These are phyloP conservation scores for Meteorus sp. DNA, from an alignment of 1,140 invertebrate species.

Conservation along the genomic window DNA sequence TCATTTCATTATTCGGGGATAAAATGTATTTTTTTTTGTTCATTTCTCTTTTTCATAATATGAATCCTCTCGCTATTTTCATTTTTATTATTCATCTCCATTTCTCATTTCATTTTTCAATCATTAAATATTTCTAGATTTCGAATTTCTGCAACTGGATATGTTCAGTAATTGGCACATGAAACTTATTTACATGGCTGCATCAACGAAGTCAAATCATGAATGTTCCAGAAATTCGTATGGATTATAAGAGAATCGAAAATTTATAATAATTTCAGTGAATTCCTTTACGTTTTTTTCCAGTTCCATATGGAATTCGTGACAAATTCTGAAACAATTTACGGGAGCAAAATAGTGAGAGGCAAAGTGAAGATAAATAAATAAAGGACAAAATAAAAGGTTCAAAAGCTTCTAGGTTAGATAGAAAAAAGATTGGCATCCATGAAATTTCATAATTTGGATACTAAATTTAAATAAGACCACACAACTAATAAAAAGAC, in stretches of 20 bases:
- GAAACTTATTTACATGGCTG: slow-evolving; percentile 45
- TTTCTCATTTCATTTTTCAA: neutral
- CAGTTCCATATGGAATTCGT: neutral
- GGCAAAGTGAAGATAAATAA: slow-evolving; percentile 3
- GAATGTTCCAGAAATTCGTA: slow-evolving; percentile 9
- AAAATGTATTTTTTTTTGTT: neutral
- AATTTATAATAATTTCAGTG: neutral
- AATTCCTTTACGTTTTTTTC: neutral
- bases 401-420: slow-evolving; percentile 44
- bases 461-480: slow-evolving; percentile 57
- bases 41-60: slow-evolving; percentile 1
- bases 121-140: neutral
- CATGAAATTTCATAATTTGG: slow-evolving; percentile 67
- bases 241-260: neutral
- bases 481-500: slow-evolving; percentile 57
- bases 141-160: slow-evolving; percentile 9
- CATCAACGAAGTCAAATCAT: slow-evolving; percentile 39
- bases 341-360: neutral
- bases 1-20: neutral
- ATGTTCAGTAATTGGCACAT: neutral
- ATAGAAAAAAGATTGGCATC: slow-evolving; percentile 53
- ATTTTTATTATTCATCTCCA: neutral
- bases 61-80: neutral
- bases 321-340: neutral
- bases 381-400: slow-evolving; percentile 24